Conservation (phyloP, 2,113 vertebrate genomes). For the Clarias magur region DNA sequence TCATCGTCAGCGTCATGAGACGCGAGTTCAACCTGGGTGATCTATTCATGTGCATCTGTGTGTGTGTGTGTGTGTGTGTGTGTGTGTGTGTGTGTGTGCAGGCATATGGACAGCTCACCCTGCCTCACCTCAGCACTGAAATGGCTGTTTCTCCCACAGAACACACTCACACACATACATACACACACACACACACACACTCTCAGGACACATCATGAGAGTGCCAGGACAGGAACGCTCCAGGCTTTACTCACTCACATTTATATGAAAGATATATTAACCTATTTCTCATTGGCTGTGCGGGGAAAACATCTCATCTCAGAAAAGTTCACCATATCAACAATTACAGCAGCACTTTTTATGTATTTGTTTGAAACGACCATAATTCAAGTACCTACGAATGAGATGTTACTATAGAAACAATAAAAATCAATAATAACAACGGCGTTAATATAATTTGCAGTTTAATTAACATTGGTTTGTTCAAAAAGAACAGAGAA, state of each 20-base stretch:
- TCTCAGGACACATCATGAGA: background rate
- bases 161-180: background rate
- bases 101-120: background rate
- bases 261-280: too few relatives aligned
- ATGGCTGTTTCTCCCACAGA: slow-evolving; percentile 2
- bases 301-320: too few relatives aligned
- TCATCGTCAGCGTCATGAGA: background rate
- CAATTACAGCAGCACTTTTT: too few relatives aligned
- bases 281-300: too few relatives aligned
- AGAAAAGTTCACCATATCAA: too few relatives aligned
- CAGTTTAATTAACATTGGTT: background rate
- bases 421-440: background rate
- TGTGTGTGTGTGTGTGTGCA: background rate
- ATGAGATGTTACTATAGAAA: background rate
- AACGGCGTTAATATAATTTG: background rate
- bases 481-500: background rate
- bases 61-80: background rate
- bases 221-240: background rate
- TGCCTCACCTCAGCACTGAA: slow-evolving; percentile 6
- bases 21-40: slow-evolving; percentile 24
- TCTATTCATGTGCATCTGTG: background rate
- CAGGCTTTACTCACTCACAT: background rate
- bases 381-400: too few relatives aligned
- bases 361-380: too few relatives aligned
- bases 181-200: too few relatives aligned